Evolutionary conservation across 1,140 invertebrate genomes (phyloP).

Genomic region (Leptinotarsa defecta): DNA sequence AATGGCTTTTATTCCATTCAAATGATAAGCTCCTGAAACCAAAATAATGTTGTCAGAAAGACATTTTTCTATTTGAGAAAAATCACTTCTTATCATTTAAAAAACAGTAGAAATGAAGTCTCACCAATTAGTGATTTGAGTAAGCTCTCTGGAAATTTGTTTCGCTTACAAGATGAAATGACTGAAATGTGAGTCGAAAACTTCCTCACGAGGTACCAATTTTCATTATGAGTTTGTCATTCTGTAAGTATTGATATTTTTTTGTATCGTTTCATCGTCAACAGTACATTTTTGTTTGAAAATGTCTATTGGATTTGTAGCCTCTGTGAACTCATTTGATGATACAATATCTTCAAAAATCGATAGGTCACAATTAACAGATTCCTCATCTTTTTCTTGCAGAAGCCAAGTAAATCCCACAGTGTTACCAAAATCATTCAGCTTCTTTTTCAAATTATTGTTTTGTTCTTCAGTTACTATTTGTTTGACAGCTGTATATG

Average conservation of each 20-base stretch:
- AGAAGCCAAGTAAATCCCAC: slow-evolving; percentile 35
- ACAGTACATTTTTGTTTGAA: slow-evolving; percentile 31
- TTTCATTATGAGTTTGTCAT: slow-evolving; percentile 31
- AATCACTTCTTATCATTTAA: not conserved
- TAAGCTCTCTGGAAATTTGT: slow-evolving; percentile 32
- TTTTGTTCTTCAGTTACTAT: slow-evolving; percentile 22
- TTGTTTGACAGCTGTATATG: slow-evolving; percentile 30
- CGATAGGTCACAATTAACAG: not conserved
- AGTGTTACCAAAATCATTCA: slow-evolving; percentile 27
- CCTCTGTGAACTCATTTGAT: slow-evolving; percentile 21
- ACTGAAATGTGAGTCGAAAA: slow-evolving; percentile 35
- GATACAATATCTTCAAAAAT: slow-evolving; percentile 23
- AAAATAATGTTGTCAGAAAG: slow-evolving; percentile 7
- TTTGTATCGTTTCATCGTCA: slow-evolving; percentile 23
- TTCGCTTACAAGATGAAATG: slow-evolving; percentile 19
- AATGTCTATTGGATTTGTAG: not conserved
- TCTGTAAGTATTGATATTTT: slow-evolving; percentile 25
- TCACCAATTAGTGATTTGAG: slow-evolving; percentile 31
- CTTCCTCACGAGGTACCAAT: slow-evolving; percentile 34
- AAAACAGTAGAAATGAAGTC: slow-evolving; percentile 10
- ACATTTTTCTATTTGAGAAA: slow-evolving; percentile 9
- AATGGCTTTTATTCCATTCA: slow-evolving; percentile 37
- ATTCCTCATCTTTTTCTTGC: slow-evolving; percentile 18
- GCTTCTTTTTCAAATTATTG: slow-evolving; percentile 15
- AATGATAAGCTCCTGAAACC: not conserved